Conservation (phyloP, 2,888 invertebrate genomes). For the Subacronicta megacephala region DNA sequence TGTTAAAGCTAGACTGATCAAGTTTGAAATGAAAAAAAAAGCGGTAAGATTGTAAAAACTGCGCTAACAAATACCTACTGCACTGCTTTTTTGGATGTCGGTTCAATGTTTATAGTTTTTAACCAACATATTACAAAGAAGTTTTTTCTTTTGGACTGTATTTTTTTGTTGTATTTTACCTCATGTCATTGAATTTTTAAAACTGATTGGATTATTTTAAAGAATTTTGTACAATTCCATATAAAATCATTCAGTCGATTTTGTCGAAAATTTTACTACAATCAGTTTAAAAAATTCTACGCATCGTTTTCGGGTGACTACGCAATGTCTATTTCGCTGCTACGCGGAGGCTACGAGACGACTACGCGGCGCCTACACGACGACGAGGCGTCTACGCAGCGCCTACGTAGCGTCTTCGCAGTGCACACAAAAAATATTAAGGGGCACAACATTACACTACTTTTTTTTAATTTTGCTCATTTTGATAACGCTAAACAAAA, state of each 20-base stretch:
- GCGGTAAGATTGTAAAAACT: neutral
- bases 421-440: neutral
- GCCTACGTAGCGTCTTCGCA: neutral
- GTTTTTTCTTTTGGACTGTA: too few relatives aligned
- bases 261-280: too few relatives aligned
- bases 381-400: neutral
- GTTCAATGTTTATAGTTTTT: too few relatives aligned
- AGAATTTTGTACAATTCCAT: too few relatives aligned
- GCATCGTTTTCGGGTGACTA: neutral
- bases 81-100: neutral
- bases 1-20: neutral
- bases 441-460: neutral
- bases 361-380: neutral
- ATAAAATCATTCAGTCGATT: too few relatives aligned
- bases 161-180: too few relatives aligned
- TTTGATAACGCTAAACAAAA: neutral
- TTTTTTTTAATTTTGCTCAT: neutral
- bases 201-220: too few relatives aligned
- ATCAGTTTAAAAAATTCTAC: too few relatives aligned
- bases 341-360: neutral
- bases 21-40: too few relatives aligned
- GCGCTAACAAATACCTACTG: neutral
- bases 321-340: too few relatives aligned
- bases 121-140: too few relatives aligned
- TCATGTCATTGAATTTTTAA: too few relatives aligned